These are phyloP conservation scores for Elgaria multicarinata DNA, from an alignment of 2,113 vertebrate genomes.

Conservation along the genomic window DNA sequence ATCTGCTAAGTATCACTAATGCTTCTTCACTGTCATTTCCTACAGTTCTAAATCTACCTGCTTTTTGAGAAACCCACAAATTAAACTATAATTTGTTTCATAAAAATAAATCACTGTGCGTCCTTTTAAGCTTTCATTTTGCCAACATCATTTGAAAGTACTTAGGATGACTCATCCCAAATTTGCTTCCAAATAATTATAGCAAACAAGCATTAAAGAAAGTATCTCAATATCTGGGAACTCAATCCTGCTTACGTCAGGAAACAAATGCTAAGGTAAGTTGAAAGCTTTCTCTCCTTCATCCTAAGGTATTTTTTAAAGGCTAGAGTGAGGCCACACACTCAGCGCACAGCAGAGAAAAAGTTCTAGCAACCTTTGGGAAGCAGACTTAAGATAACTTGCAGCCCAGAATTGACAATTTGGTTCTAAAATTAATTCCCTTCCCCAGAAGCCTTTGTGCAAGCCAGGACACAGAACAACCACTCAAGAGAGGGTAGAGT, in stretches of 20 bases:
- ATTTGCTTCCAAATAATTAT: constrained; percentile 20
- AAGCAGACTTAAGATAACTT: constrained; percentile 31
- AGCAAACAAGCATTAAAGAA: constrained; percentile 2
- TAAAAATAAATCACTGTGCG: not conserved
- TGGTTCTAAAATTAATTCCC: constrained; percentile 31
- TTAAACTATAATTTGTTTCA: constrained; percentile 9
- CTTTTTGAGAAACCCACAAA: constrained; percentile 29
- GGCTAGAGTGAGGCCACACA: not conserved
- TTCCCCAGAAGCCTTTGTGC: not conserved
- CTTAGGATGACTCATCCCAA: constrained; percentile 5
- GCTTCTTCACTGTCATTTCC: not conserved
- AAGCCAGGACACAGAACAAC: not conserved
- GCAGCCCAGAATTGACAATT: constrained; percentile 1
- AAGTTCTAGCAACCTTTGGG: not conserved
- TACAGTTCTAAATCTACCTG: not conserved
- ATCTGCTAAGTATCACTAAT: not conserved
- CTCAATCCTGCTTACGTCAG: not conserved
- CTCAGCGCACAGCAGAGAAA: not conserved
- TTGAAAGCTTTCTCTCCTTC: not conserved
- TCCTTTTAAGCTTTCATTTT: constrained; percentile 2
- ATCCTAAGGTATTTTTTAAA: constrained; percentile 9
- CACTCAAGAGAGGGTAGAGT: not conserved
- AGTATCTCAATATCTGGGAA: constrained; percentile 8
- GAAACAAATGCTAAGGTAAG: constrained; percentile 18
- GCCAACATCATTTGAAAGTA: not conserved